phyloP scores from a whole-genome alignment of 2,888 invertebrate genomes.

The Invenusta paracnida region DNA sequence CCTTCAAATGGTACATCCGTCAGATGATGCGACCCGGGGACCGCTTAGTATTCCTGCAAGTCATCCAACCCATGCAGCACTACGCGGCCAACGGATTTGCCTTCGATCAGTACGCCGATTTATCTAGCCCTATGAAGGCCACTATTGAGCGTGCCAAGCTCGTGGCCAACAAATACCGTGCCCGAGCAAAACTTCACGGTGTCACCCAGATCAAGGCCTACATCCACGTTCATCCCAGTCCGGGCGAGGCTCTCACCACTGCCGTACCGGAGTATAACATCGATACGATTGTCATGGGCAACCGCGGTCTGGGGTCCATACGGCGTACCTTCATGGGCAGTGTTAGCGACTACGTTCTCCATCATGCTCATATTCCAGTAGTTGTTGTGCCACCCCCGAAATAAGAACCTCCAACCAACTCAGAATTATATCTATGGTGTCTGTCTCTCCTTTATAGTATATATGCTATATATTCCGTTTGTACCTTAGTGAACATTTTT shows the following conservation, averaged over 20 bases:
- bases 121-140: conserved; percentile 39
- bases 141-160: conserved; percentile 40
- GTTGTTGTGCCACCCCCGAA: conserved; percentile 48
- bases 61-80: conserved; percentile 48
- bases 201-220: conserved; percentile 37
- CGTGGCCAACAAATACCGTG: conserved; percentile 41
- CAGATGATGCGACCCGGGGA: conserved; percentile 51
- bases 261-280: conserved; percentile 49
- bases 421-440: too few species aligned
- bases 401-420: background rate
- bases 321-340: conserved; percentile 49
- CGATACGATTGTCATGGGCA: conserved; percentile 48
- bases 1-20: conserved; percentile 51
- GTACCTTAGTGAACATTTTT: too few species aligned
- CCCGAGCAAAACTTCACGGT: conserved; percentile 35
- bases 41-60: conserved; percentile 50
- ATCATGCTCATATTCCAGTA: conserved; percentile 49
- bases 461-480: too few species aligned
- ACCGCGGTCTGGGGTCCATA: conserved; percentile 49
- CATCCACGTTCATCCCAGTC: conserved; percentile 48
- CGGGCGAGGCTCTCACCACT: conserved; percentile 49
- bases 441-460: too few species aligned
- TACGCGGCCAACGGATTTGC: conserved; percentile 57
- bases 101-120: conserved; percentile 47
- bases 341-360: conserved; percentile 49